A percentile compares a stretch with the other conserved stretches of the same genome.
phyloP scores from a whole-genome alignment of 1,140 invertebrate species.

The Pantala flavescens region DNA sequence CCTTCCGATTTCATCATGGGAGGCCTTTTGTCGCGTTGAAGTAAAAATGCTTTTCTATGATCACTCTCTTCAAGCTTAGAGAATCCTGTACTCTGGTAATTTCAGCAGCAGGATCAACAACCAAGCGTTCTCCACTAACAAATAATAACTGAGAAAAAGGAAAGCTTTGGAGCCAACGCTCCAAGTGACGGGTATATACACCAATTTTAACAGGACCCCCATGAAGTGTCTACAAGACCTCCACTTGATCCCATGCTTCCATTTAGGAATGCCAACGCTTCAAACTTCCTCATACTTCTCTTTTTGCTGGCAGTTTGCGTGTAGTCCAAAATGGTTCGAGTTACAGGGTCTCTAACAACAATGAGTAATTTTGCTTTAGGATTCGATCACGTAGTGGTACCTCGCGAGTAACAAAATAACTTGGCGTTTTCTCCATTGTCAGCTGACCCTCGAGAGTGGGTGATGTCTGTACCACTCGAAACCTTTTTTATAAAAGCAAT shows the following conservation, averaged over 20 bases:
- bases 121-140: slow-evolving; percentile 79
- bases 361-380: slow-evolving; percentile 72
- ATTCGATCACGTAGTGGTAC: slow-evolving; percentile 76
- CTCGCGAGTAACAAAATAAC: slow-evolving; percentile 83
- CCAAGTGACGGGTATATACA: slow-evolving; percentile 71
- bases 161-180: slow-evolving; percentile 79
- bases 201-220: slow-evolving; percentile 80
- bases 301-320: slow-evolving; percentile 75
- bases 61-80: slow-evolving; percentile 68
- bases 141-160: slow-evolving; percentile 74
- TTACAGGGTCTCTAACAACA: slow-evolving; percentile 86
- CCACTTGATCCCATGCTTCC: slow-evolving; percentile 36
- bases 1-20: slow-evolving; percentile 79
- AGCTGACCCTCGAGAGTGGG: slow-evolving; percentile 70
- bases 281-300: slow-evolving; percentile 60
- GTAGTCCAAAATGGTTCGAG: slow-evolving; percentile 85
- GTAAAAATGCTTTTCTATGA: slow-evolving; percentile 85
- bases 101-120: slow-evolving; percentile 76
- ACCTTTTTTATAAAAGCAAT: slow-evolving; percentile 73
- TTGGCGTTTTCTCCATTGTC: slow-evolving; percentile 93
- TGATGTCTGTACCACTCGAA: slow-evolving; percentile 84
- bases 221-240: slow-evolving; percentile 65
- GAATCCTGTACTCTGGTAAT: slow-evolving; percentile 76
- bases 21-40: slow-evolving; percentile 91
- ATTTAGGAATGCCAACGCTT: slow-evolving; percentile 70